These are phyloP conservation scores for Mesodorylaimus sp. DNA, from an alignment of 2,888 invertebrate species.

Conservation along the genomic window DNA sequence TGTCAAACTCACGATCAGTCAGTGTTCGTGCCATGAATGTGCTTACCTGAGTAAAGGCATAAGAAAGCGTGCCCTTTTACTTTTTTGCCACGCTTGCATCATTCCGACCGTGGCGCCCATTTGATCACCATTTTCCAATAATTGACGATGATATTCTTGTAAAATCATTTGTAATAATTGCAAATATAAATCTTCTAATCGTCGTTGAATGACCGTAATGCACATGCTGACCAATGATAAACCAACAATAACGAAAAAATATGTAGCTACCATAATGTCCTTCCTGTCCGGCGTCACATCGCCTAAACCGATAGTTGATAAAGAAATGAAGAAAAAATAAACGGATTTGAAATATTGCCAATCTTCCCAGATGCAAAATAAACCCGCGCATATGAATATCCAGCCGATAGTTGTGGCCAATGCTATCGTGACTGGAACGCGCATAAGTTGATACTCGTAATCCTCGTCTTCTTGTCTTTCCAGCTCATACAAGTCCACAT, in stretches of 20 bases:
- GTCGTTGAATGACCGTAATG: slow-evolving; percentile 31
- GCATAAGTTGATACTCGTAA: too few relatives aligned
- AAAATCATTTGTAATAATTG: slow-evolving; percentile 25
- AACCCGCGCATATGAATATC: slow-evolving; percentile 67
- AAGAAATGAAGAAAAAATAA: slow-evolving; percentile 37
- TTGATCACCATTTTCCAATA: slow-evolving; percentile 20
- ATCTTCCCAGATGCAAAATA: slow-evolving; percentile 76
- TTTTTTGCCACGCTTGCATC: slow-evolving; percentile 17
- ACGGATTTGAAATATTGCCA: slow-evolving; percentile 34
- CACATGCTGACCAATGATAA: slow-evolving; percentile 37
- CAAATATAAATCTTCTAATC: slow-evolving; percentile 25
- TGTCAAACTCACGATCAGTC: too few relatives aligned
- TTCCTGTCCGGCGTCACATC: slow-evolving; percentile 36
- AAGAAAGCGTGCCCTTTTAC: slow-evolving; percentile 4
- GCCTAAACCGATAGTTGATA: slow-evolving; percentile 38
- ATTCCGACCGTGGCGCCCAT: slow-evolving; percentile 27
- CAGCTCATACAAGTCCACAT: too few relatives aligned
- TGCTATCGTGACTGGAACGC: slow-evolving; percentile 7
- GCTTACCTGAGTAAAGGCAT: slow-evolving; percentile 1
- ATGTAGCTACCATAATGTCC: slow-evolving; percentile 34
- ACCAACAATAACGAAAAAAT: slow-evolving; percentile 34
- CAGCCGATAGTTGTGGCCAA: slow-evolving; percentile 68
- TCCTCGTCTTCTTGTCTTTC: too few relatives aligned
- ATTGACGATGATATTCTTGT: slow-evolving; percentile 24
- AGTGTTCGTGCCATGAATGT: too few relatives aligned